Evolutionary conservation across 35 echinoderm and acorn worm genomes (phyloP), one percentile per base, ranked within the genome.

Genomic region (Eucidaris tribuloides): DNA sequence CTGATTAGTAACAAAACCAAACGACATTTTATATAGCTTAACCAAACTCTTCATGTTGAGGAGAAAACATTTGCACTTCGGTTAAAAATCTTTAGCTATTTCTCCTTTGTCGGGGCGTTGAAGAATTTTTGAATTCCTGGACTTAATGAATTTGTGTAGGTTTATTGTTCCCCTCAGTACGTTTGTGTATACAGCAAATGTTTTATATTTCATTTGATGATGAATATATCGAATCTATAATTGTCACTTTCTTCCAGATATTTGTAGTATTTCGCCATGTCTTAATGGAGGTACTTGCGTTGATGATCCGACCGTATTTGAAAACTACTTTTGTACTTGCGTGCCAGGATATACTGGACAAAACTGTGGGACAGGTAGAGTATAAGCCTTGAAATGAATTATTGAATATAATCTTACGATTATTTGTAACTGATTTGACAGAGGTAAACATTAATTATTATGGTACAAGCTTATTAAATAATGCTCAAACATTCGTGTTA

Each of bases 331-430:
- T 18, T 96, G 93, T 71, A 82, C 23, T 2, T 96, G 93, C 34
- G 45, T 60, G 15, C 37, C 83, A n/a, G 85, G 93, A 70, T 96
- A 52, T 39, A 79, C 88, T 25, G 93, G 93, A 84, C 20, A 36
- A 32, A 83, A 86, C 45, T 96, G 93, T 83, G 55, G 82, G 44
- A 61, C 76, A 32, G 76, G 93, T 96, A 96, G 29, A 85, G 90
- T 36, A 31, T 25, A 54, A 11, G 24, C 19, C 45, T 56, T 17
- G 14, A 22, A 56, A 17, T 56, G 15, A 56, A 17, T 56, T 22
- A 17, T 56, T 17, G 15, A 22, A 17, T 14, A 22, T 22, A 56
- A 56, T 22, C 14, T 14, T 17, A 56, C 15, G 14, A 17, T 17
- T 17, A 56, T 56, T 56, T 56, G 0, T 56, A 22, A 17, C 15